Evolutionary conservation across 2,888 invertebrate genomes (phyloP), one percentile per base, ranked within the genome.

Genomic region (Philhelius pedissequus): DNA sequence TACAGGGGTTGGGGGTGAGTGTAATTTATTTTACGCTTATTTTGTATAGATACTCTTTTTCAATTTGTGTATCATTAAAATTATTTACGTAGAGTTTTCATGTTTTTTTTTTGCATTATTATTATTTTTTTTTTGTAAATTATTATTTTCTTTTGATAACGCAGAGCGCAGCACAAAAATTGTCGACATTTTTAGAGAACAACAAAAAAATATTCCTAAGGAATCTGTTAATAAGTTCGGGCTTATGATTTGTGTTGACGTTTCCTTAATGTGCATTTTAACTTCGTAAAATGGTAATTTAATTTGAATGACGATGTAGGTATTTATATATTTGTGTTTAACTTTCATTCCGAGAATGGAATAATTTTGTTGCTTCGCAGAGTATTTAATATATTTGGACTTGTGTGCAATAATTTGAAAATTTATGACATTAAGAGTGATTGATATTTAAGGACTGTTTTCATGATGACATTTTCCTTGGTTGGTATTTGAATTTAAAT

Each of bases 21-120:
- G n/a, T 74, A 50, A 64, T 64, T 74, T 74, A 43, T 56, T 78
- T 70, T 68, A 58, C 50, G 35, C 62, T 69, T 60, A 64, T 54
- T 58, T 80, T 69, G 68, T 75, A 20, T n/a, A n/a, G n/a, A n/a
- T 62, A 50, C 43, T 69, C 30, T 50, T 81, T 83, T 83, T 78
- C 83, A 83, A 83, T 83, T 83, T 83, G 69, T 69, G 69, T 79
- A 70, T 69, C 83, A 83, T 83, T 79, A 79, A 78, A 83, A 83
- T 78, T 82, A 82, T 73, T 82, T 68, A 82, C 58, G 71, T 35
- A 32, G 30, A 32, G 4, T 56, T 32, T 4, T 35, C n/a, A n/a
- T 35, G 30, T 30, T 32, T 13, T 20, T 30, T 2, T 25, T 25
- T 40, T 38, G n/a, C n/a, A n/a, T n/a, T n/a, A n/a, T n/a, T n/a